These are phyloP conservation scores for Mormyrops attenuatus DNA, from an alignment of 2,797 vertebrate species.

Conservation along the genomic window DNA sequence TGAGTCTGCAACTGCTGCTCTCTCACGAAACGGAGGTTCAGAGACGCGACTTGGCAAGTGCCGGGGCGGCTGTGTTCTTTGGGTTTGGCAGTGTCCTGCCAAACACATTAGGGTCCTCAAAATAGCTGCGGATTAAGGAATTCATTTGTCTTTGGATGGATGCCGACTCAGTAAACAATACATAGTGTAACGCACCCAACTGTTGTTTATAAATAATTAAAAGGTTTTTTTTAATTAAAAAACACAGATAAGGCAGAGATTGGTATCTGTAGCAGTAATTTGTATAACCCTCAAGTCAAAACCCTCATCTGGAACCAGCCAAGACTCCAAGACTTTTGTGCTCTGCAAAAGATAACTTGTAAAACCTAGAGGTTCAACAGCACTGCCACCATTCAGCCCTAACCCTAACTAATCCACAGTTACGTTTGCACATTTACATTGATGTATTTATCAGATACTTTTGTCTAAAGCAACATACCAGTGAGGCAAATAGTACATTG, in stretches of 20 bases:
- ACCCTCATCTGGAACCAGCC: background rate
- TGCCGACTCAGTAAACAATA: constrained; percentile 2
- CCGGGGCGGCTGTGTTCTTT: background rate
- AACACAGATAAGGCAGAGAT: constrained; percentile 7
- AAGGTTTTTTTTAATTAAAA: background rate
- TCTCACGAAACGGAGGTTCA: background rate
- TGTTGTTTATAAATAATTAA: constrained; percentile 12
- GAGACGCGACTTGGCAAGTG: background rate
- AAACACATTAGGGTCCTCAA: background rate
- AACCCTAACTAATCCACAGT: background rate
- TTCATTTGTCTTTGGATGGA: constrained; percentile 9
- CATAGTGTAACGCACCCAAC: background rate
- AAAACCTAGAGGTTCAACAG: background rate
- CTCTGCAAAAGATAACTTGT: background rate
- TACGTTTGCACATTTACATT: background rate
- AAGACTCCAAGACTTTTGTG: background rate
- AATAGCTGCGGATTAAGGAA: constrained; percentile 10
- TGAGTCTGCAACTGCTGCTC: background rate
- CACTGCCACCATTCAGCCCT: background rate
- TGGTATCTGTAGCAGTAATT: background rate
- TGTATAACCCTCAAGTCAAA: background rate
- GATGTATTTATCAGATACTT: background rate
- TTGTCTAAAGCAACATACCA: background rate
- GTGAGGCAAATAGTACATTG: background rate
- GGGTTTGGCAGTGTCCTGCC: background rate